These are phyloP conservation scores for Lochmaea capreae DNA, from an alignment of 2,888 invertebrate species.

Conservation along the genomic window DNA sequence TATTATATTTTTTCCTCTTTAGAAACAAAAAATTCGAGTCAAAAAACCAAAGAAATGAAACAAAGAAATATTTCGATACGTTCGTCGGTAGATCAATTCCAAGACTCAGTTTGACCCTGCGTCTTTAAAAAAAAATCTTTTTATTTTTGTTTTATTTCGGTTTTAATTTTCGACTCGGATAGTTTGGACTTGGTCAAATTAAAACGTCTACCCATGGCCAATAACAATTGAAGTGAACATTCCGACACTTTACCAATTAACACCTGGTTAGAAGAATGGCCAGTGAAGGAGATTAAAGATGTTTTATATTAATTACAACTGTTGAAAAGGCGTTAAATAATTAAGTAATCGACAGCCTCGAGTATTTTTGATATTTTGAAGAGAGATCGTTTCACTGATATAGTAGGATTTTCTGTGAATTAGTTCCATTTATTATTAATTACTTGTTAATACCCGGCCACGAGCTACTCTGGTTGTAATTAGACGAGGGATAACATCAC, in stretches of 20 bases:
- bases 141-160: constrained; percentile 39
- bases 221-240: constrained; percentile 60
- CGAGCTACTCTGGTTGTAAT: too few relatives aligned
- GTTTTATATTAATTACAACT: not conserved
- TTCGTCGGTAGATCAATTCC: not conserved
- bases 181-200: constrained; percentile 60
- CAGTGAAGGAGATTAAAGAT: constrained; percentile 33
- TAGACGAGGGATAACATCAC: too few relatives aligned
- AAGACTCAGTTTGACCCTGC: not conserved
- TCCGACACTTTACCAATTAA: constrained; percentile 63
- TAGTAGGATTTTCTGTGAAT: too few relatives aligned
- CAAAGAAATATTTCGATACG: too few relatives aligned
- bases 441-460: too few relatives aligned
- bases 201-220: constrained; percentile 57
- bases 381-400: too few relatives aligned
- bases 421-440: too few relatives aligned
- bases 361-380: too few relatives aligned
- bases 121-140: not conserved
- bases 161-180: constrained; percentile 50
- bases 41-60: too few relatives aligned
- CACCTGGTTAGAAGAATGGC: constrained; percentile 55
- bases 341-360: too few relatives aligned
- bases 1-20: too few relatives aligned
- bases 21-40: too few relatives aligned
- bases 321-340: not conserved